Conservation (phyloP, 2,113 vertebrate species). For the Neogobius melanostomus region DNA sequence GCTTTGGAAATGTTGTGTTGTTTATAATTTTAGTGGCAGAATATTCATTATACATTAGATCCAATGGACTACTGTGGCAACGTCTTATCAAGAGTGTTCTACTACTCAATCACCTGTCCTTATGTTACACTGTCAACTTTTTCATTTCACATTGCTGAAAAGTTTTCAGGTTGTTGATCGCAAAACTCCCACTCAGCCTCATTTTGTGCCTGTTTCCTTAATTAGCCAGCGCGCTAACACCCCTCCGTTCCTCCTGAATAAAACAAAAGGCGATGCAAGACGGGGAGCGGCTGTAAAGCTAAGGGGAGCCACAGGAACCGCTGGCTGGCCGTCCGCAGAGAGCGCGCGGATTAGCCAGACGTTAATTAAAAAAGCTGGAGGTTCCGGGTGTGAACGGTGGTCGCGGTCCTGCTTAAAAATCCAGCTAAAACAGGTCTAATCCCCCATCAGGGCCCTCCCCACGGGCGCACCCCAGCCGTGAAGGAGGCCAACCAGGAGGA, state of each 20-base stretch:
- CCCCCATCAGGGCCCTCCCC: conserved; percentile 49
- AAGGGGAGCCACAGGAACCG: conserved; percentile 22
- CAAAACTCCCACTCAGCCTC: conserved; percentile 41
- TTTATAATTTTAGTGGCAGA: too few relatives aligned
- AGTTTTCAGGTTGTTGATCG: conserved; percentile 54
- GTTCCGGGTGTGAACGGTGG: conserved; percentile 48
- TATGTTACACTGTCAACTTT: conserved; percentile 4
- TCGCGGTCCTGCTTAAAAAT: conserved; percentile 54
- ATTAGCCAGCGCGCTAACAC: conserved; percentile 63
- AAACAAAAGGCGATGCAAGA: conserved; percentile 61
- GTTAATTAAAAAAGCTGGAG: conserved; percentile 71
- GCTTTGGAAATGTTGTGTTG: too few relatives aligned
- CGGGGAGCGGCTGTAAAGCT: not conserved
- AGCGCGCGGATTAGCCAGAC: conserved; percentile 44
- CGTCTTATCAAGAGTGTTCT: too few relatives aligned
- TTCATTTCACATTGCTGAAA: conserved; percentile 48
- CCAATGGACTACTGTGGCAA: too few relatives aligned
- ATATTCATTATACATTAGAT: too few relatives aligned
- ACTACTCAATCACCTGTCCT: not conserved
- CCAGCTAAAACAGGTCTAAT: conserved; percentile 68
- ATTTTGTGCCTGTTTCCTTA: conserved; percentile 59
- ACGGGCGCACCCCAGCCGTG: conserved; percentile 50
- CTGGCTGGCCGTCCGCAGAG: conserved; percentile 47
- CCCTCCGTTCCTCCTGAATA: conserved; percentile 67
- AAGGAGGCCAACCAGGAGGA: conserved; percentile 68